A percentile compares a stretch with the other conserved stretches of the same genome.
These are phyloP conservation scores for Acridotheres tristis DNA, from an alignment of 2,797 vertebrate genomes.

Conservation along the genomic window DNA sequence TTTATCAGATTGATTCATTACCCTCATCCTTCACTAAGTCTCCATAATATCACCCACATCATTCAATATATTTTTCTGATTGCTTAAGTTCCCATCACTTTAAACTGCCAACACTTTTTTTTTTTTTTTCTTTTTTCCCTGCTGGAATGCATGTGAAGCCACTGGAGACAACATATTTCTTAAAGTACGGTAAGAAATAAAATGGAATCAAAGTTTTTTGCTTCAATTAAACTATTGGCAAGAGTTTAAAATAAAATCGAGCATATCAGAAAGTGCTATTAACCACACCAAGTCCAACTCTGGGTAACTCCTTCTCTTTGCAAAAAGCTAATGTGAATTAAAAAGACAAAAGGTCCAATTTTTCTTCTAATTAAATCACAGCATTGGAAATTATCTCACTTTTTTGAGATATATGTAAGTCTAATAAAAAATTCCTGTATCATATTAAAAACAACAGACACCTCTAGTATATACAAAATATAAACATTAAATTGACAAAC, in stretches of 20 bases:
- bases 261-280: neutral
- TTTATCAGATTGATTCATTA: conserved; percentile 12
- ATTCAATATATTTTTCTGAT: neutral
- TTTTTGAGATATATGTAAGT: neutral
- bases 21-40: neutral
- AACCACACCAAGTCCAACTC: neutral
- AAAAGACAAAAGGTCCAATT: neutral
- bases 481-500: neutral
- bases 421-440: neutral
- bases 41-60: neutral
- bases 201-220: neutral
- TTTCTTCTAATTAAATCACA: neutral
- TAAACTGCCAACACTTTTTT: neutral
- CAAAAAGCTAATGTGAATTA: neutral
- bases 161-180: neutral
- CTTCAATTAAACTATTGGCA: neutral
- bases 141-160: neutral
- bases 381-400: neutral
- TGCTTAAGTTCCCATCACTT: neutral
- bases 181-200: neutral
- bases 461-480: neutral
- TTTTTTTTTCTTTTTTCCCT: neutral
- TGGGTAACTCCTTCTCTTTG: neutral
- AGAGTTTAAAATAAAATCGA: conserved; percentile 1
- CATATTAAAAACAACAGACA: neutral